These are phyloP conservation scores for Tauraco hartlaubi DNA, from an alignment of 2,797 vertebrate genomes.

Conservation along the genomic window DNA sequence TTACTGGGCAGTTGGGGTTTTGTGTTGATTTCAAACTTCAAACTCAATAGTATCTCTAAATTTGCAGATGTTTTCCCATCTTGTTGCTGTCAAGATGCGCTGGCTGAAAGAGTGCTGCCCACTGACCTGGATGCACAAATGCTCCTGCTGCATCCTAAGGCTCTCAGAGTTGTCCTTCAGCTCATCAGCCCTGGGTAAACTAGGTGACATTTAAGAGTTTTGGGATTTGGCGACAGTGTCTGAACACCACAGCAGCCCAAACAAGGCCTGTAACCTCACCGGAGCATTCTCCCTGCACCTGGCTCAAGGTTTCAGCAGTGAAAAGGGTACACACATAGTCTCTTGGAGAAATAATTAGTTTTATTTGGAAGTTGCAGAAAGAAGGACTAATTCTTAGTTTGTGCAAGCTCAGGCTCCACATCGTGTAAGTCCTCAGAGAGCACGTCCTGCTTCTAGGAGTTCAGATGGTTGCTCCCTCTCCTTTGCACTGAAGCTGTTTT, in stretches of 20 bases:
- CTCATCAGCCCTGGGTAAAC: background rate
- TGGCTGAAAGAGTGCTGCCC: background rate
- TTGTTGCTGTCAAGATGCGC: background rate
- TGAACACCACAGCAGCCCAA: background rate
- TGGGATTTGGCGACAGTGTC: background rate
- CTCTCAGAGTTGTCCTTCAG: background rate
- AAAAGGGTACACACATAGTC: background rate
- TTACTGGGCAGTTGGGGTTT: background rate
- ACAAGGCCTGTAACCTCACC: background rate
- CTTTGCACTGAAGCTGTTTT: background rate
- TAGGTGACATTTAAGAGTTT: background rate
- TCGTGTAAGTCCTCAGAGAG: background rate
- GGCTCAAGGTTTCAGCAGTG: background rate
- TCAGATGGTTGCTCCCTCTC: background rate
- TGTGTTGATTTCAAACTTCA: background rate
- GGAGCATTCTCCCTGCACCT: background rate
- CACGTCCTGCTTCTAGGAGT: background rate
- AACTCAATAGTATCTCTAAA: background rate
- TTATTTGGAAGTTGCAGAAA: background rate
- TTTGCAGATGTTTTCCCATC: background rate
- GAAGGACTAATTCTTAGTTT: background rate
- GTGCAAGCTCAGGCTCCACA: background rate
- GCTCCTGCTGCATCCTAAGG: background rate
- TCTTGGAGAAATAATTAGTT: background rate
- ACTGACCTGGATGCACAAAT: accelerated